Evolutionary conservation across 2,888 invertebrate species (phyloP), one percentile per base, ranked within the genome.

Genomic region (Meteorus cinctellus): DNA sequence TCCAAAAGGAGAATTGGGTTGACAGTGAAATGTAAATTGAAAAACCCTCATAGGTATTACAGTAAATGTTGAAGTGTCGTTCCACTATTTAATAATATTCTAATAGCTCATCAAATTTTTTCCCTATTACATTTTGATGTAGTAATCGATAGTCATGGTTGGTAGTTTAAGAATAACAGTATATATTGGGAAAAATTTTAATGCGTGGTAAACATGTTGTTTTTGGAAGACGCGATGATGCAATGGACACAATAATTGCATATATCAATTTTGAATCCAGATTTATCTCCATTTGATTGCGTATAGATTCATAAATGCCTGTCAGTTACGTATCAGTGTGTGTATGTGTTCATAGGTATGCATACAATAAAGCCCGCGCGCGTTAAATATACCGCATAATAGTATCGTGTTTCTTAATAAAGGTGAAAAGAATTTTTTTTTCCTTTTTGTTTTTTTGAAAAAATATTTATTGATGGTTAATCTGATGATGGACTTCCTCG

Each of bases 391-490:
- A 59, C 4, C n/a, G 51, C 36, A 41, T 62, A 55, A 45, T 63
- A 51, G 59, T 62, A 60, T 78, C 41, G 63, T 75, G 67, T 75
- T 45, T 67, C 14, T 69, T 66, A 76, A 77, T 66, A 72, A 74
- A 77, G 36, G 70, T 78, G 71, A 68, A 78, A 75, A 79, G 70
- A 74, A 55, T 77, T 65, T 72, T 70, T 45, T 34, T 71, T 73
- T 51, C 71, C 68, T 60, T 71, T 59, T 51, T 55, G 60, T n/a
- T 34, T 45, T 59, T 70, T 77, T 75, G 72, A 73, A 78, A 77
- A 65, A 70, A 68, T 60, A 55, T 79, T 81, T 77, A 78, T 82
- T 80, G 77, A 82, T 82, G 82, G 83, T 83, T 83, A 82, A 84
- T 83, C 82, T 81, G 82, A 81, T 80, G 73, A 34, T 78, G 81